These are phyloP conservation scores for Nasonia longicornis DNA, from an alignment of 1,140 invertebrate genomes.

Conservation along the genomic window DNA sequence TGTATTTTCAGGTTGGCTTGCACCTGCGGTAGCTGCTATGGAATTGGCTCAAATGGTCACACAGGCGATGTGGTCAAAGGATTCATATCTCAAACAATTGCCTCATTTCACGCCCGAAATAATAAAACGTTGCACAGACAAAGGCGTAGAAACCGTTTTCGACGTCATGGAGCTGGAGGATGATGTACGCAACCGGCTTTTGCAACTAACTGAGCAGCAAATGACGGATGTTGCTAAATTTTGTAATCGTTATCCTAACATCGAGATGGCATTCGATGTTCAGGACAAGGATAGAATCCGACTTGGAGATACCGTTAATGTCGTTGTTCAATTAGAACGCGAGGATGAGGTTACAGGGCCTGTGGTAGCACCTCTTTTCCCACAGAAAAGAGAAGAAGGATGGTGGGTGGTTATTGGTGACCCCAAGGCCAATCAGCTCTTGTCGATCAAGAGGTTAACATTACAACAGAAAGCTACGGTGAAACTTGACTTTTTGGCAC, in stretches of 20 bases:
- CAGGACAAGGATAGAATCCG: slow-evolving; percentile 83
- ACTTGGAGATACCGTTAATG: slow-evolving; percentile 86
- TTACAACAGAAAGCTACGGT: slow-evolving; percentile 94
- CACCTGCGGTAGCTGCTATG: slow-evolving; percentile 98
- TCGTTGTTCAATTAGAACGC: slow-evolving; percentile 92
- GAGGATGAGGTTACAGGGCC: slow-evolving; percentile 97
- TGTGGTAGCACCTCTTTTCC: slow-evolving; percentile 98
- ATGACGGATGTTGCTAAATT: slow-evolving; percentile 98
- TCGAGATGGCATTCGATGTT: slow-evolving; percentile 95
- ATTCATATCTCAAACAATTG: slow-evolving; percentile 96
- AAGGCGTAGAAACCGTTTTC: slow-evolving; percentile 95
- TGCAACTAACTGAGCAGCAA: slow-evolving; percentile 87
- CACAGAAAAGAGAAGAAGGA: slow-evolving; percentile 97
- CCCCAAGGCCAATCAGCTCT: slow-evolving; percentile 91
- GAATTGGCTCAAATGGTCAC: slow-evolving; percentile 99
- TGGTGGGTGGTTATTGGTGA: slow-evolving; percentile 99
- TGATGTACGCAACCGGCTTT: slow-evolving; percentile 86
- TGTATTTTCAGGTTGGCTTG: slow-evolving; percentile 84
- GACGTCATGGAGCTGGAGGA: slow-evolving; percentile 99
- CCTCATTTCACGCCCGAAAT: slow-evolving; percentile 95
- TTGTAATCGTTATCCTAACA: slow-evolving; percentile 99
- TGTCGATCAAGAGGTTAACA: slow-evolving; percentile 96
- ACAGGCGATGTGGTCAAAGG: slow-evolving; percentile 99
- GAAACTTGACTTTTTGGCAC: slow-evolving; percentile 95
- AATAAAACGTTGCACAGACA: slow-evolving; percentile 91